Conservation (phyloP, 2,113 vertebrate species). For the Dascyllus trimaculatus region DNA sequence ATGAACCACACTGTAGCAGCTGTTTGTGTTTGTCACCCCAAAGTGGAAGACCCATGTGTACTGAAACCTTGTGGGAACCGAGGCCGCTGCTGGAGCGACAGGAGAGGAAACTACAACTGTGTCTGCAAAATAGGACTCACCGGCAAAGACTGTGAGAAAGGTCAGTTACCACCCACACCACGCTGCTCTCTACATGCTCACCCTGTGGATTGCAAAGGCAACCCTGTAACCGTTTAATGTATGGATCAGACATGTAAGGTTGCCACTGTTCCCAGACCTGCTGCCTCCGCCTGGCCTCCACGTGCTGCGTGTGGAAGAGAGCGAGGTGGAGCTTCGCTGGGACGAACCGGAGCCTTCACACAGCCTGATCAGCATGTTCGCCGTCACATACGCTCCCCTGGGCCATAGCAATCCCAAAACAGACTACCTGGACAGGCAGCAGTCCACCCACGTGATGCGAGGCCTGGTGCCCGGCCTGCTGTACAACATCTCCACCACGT, state of each 20-base stretch:
- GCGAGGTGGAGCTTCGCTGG: constrained; percentile 94
- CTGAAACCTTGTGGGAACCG: constrained; percentile 94
- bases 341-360: constrained; percentile 86
- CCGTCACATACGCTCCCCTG: constrained; percentile 91
- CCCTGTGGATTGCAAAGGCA: constrained; percentile 16
- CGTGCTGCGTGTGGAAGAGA: constrained; percentile 94
- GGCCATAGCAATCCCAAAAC: constrained; percentile 90
- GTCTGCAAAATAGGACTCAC: constrained; percentile 95
- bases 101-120: constrained; percentile 93
- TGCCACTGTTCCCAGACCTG: constrained; percentile 88
- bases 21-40: constrained; percentile 66
- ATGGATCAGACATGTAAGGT: constrained; percentile 57
- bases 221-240: constrained; percentile 33
- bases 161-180: constrained; percentile 57
- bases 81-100: constrained; percentile 90
- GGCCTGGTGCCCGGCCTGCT: constrained; percentile 90
- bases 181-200: neutral
- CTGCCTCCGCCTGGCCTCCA: constrained; percentile 94
- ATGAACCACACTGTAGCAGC: neutral
- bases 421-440: constrained; percentile 91
- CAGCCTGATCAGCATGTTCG: constrained; percentile 91
- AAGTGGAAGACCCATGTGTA: constrained; percentile 94
- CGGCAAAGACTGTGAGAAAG: constrained; percentile 93
- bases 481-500: constrained; percentile 98
- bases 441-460: constrained; percentile 90